Evolutionary conservation across 2,888 invertebrate genomes (phyloP), one percentile per base, ranked within the genome.

Genomic region (Erynnis tages): DNA sequence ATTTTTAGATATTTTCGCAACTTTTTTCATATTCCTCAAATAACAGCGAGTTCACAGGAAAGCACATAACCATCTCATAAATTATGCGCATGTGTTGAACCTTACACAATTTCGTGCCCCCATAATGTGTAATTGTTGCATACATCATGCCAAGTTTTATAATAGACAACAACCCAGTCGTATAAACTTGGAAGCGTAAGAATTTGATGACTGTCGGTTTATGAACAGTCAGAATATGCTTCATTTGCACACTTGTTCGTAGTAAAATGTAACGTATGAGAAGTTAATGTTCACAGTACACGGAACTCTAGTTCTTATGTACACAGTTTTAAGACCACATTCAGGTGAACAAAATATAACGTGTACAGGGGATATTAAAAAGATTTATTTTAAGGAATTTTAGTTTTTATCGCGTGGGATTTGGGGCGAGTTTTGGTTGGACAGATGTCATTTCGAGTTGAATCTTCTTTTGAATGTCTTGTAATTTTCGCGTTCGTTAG

Each of bases 231-330:
- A 6, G 52, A 35, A 30, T 43, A 44, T 13, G 16, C 44, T 37
- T 52, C 52, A 52, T 52, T 52, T 52, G 37, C 43, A 52, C 52
- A 37, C 52, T 52, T 52, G 52, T 52, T 52, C 52, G 30, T 21
- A 44, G 37, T 50, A 50, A 50, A 50, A 50, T 35, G 43, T 50
- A 37, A 52, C 35, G 43, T 50, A 50, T 35, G 44, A 44, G 44
- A 44, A 44, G 44, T 52, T 52, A 44, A 52, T 50, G 37, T 37
- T 44, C 23, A 52, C 16, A 5, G 34, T 35, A 16, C 44, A 52
- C 8, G 16, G 29, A 21, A 52, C 16, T 50, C 19, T 13, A 29
- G 35, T 4, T 8, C 43, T 27, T 44, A 43, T 14, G 21, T 21
- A 13, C 10, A 2, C 3, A 19, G 32, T 27, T 19, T 17, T 43